A percentile compares a stretch with the other conserved stretches of the same genome.
Conservation (phyloP, 2,797 vertebrate species). For the Channa striata region DNA sequence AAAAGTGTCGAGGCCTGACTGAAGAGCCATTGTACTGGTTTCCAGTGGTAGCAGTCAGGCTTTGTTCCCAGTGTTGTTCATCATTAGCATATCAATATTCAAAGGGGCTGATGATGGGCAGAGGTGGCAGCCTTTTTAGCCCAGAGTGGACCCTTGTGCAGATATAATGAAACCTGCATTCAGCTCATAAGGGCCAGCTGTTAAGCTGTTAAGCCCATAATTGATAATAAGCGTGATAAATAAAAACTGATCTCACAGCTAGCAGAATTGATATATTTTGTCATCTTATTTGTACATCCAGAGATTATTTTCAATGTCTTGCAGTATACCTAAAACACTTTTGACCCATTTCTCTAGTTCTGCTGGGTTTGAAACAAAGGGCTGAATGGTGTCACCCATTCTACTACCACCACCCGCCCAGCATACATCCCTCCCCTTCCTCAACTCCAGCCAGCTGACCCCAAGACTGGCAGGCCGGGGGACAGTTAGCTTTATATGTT, state of each 20-base stretch:
- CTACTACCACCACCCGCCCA: constrained; percentile 33
- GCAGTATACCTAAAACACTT: constrained; percentile 30
- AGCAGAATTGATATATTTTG: not conserved
- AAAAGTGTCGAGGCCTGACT: constrained; percentile 85
- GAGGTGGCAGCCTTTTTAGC: constrained; percentile 78
- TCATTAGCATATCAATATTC: constrained; percentile 90
- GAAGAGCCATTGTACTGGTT: constrained; percentile 81
- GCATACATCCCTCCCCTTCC: constrained; percentile 39
- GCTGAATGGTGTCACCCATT: constrained; percentile 70
- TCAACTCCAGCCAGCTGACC: constrained; percentile 75
- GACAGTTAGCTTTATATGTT: constrained; percentile 72
- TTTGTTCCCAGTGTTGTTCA: constrained; percentile 84
- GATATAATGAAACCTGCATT: constrained; percentile 59
- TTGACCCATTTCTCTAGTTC: constrained; percentile 32
- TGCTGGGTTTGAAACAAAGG: constrained; percentile 69
- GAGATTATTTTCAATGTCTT: constrained; percentile 33
- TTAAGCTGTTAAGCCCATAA: constrained; percentile 56
- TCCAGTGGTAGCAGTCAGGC: constrained; percentile 71
- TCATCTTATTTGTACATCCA: not conserved
- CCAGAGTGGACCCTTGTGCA: constrained; percentile 63
- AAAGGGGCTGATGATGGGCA: constrained; percentile 72
- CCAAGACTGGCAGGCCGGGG: constrained; percentile 62
- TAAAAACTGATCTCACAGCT: not conserved
- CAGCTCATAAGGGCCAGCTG: constrained; percentile 69
- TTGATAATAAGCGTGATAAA: constrained; percentile 25